phyloP scores from a whole-genome alignment of 1,140 invertebrate genomes.

The Sarcophaga bullata region DNA sequence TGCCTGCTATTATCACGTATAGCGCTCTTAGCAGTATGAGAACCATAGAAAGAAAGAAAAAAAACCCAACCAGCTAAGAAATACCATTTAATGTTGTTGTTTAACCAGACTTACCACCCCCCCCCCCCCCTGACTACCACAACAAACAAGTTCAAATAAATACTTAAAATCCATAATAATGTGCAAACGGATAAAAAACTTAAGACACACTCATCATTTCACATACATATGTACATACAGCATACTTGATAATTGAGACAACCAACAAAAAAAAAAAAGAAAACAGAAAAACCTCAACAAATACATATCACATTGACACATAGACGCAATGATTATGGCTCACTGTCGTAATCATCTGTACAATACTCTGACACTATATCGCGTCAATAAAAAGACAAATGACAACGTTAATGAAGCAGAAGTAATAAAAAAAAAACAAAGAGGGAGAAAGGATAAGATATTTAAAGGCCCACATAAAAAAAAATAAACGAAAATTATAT shows the following conservation, averaged over 20 bases:
- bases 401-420: constrained; percentile 33
- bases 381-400: constrained; percentile 33
- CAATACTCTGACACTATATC: constrained; percentile 29
- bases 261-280: neutral
- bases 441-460: too few species aligned
- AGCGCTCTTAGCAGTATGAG: too few species aligned
- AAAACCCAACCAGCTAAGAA: constrained; percentile 8
- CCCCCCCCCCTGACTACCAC: too few species aligned
- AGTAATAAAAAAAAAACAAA: neutral
- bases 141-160: constrained; percentile 37
- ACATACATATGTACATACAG: too few species aligned
- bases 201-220: too few species aligned
- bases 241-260: too few species aligned
- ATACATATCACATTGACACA: neutral
- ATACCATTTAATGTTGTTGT: constrained; percentile 32
- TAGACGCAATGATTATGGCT: neutral
- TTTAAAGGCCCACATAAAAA: too few species aligned
- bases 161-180: constrained; percentile 2
- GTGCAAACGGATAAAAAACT: neutral
- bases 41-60: too few species aligned
- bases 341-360: neutral
- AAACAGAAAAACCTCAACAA: neutral
- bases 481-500: too few species aligned
- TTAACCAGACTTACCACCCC: constrained; percentile 37
- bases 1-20: too few species aligned